Conservation (phyloP, 2,797 vertebrate genomes). For the Poeciliopsis presidionis region DNA sequence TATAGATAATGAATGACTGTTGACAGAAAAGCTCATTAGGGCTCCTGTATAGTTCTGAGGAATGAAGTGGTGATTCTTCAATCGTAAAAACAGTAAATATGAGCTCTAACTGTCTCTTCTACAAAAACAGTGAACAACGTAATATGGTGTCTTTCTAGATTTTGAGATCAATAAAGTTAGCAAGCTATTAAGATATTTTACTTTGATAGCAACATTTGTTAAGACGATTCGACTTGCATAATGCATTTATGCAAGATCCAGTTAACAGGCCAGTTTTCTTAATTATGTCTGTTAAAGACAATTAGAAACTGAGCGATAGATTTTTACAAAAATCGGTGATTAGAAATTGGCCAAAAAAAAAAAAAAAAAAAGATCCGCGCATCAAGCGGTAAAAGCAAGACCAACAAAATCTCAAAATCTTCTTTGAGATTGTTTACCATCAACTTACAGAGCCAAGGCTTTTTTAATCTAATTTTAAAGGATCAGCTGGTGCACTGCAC, state of each 20-base stretch:
- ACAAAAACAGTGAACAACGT: not conserved
- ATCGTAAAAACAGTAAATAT: not conserved
- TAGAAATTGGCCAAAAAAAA: not conserved
- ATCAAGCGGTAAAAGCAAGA: not conserved
- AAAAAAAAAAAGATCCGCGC: not conserved
- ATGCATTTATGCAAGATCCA: not conserved
- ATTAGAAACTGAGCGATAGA: not conserved
- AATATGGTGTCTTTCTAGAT: not conserved
- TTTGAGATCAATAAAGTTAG: not conserved
- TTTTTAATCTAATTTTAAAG: conserved; percentile 46
- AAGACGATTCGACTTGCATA: not conserved
- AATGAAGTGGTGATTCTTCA: not conserved
- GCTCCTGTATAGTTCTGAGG: not conserved
- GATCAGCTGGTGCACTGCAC: conserved; percentile 32
- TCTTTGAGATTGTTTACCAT: conserved; percentile 46
- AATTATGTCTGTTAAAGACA: not conserved
- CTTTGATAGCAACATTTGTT: not conserved
- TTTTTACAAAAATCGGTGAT: not conserved
- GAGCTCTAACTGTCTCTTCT: not conserved
- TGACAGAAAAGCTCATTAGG: not conserved
- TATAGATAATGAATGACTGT: not conserved
- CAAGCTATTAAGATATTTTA: not conserved
- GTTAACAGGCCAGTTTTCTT: not conserved
- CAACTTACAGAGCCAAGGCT: conserved; percentile 38
- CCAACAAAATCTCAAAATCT: conserved; percentile 35